These are phyloP conservation scores for Micrasema longulum DNA, from an alignment of 1,140 invertebrate species.

Conservation along the genomic window DNA sequence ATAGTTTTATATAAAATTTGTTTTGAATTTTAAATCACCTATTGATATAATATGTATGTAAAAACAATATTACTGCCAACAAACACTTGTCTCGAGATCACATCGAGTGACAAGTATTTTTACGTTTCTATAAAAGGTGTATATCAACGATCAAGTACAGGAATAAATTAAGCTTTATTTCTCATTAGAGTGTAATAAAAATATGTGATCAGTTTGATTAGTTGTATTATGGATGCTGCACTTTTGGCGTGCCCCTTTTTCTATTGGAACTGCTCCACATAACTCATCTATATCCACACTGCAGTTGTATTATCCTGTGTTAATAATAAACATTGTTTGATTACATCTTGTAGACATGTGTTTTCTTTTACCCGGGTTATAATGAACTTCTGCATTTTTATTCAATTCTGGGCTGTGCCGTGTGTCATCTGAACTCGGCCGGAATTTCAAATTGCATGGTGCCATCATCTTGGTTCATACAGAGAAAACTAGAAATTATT, in stretches of 20 bases:
- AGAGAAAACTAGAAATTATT: no score
- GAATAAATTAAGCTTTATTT: slow-evolving; percentile 45
- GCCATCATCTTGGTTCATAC: no score
- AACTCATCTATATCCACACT: slow-evolving; percentile 41
- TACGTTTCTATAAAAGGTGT: slow-evolving; percentile 18
- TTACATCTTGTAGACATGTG: slow-evolving; percentile 11
- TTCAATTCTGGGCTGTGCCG: no score
- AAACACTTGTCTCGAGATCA: neutral
- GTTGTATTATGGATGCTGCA: slow-evolving; percentile 39
- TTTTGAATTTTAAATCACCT: no score
- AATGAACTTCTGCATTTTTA: no score
- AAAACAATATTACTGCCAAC: no score
- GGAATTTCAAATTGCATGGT: no score
- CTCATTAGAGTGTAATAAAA: slow-evolving; percentile 40
- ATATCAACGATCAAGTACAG: slow-evolving; percentile 42
- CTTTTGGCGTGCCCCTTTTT: slow-evolving; percentile 38
- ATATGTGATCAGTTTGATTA: slow-evolving; percentile 43
- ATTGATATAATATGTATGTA: no score
- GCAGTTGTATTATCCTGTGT: slow-evolving; percentile 48
- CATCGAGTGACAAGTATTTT: slow-evolving; percentile 16
- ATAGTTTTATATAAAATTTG: slow-evolving; percentile 17
- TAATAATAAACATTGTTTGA: slow-evolving; percentile 46
- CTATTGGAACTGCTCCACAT: slow-evolving; percentile 39
- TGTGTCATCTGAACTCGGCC: no score
- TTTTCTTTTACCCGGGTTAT: neutral